Evolutionary conservation across 2,113 vertebrate genomes (phyloP).

Genomic region (Onychorhynchus coronatus): DNA sequence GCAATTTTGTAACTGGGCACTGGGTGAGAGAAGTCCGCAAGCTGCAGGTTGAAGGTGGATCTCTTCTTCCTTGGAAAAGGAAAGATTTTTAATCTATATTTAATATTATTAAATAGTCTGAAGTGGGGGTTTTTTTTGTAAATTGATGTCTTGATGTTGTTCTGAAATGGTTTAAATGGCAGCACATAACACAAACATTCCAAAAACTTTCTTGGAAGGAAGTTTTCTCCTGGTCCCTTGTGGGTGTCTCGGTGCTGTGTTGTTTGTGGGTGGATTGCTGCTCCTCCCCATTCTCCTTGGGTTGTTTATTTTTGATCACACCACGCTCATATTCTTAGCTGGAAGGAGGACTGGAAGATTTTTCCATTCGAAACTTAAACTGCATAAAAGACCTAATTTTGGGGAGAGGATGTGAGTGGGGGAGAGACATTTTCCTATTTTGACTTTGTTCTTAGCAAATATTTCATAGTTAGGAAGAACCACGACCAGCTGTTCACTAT

Average conservation of each 20-base stretch:
- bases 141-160: neutral
- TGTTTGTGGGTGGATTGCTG: neutral
- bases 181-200: neutral
- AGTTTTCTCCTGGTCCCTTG: neutral
- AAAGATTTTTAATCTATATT: neutral
- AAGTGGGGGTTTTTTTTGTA: neutral
- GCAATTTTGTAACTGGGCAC: neutral
- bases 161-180: neutral
- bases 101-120: neutral
- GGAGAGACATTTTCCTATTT: neutral
- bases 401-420: neutral
- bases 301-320: neutral
- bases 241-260: neutral
- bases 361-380: neutral
- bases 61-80: neutral
- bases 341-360: neutral
- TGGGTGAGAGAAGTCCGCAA: neutral
- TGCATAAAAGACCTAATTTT: neutral
- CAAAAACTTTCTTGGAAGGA: neutral
- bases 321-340: neutral
- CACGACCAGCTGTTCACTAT: neutral
- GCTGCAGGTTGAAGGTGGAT: neutral
- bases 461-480: neutral
- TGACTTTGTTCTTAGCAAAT: neutral
- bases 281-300: neutral